A percentile compares a stretch with the other conserved stretches of the same genome.
These are phyloP conservation scores for Thunnus maccoyii DNA, from an alignment of 2,113 vertebrate genomes.

Conservation along the genomic window DNA sequence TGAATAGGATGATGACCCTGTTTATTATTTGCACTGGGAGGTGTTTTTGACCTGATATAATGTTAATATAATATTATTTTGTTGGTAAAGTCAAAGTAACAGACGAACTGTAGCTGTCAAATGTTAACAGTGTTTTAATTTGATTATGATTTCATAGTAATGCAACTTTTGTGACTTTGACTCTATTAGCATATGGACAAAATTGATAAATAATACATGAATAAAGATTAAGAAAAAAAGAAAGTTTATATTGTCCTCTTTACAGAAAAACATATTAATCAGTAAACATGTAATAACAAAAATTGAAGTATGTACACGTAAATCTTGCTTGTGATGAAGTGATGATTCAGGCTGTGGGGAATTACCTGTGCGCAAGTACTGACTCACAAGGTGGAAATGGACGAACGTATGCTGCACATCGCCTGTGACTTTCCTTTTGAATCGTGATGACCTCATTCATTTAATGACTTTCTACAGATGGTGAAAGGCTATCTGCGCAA, in stretches of 20 bases:
- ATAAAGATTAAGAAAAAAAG: no score
- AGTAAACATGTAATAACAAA: slow-evolving; percentile 1
- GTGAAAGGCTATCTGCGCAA: slow-evolving; percentile 7
- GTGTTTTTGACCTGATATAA: neutral
- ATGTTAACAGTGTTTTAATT: neutral
- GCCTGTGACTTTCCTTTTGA: slow-evolving; percentile 36
- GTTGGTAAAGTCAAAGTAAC: neutral
- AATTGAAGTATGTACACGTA: neutral
- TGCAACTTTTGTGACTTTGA: neutral
- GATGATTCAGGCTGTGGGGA: slow-evolving; percentile 56
- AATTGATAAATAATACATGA: no score
- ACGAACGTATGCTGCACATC: neutral
- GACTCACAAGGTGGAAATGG: slow-evolving; percentile 46
- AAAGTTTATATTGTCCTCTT: no score
- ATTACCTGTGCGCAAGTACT: slow-evolving; percentile 25
- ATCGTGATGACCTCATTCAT: slow-evolving; percentile 20
- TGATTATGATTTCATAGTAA: neutral
- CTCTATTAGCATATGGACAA: neutral
- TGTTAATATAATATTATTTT: neutral
- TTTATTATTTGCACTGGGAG: neutral
- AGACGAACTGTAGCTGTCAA: neutral
- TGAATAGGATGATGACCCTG: neutral
- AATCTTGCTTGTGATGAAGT: slow-evolving; percentile 2
- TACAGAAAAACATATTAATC: no score
- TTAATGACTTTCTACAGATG: neutral